A percentile compares a stretch with the other conserved stretches of the same genome.
Conservation (phyloP, 2,113 vertebrate species). For the Sinocyclocheilus anophthalmus region DNA sequence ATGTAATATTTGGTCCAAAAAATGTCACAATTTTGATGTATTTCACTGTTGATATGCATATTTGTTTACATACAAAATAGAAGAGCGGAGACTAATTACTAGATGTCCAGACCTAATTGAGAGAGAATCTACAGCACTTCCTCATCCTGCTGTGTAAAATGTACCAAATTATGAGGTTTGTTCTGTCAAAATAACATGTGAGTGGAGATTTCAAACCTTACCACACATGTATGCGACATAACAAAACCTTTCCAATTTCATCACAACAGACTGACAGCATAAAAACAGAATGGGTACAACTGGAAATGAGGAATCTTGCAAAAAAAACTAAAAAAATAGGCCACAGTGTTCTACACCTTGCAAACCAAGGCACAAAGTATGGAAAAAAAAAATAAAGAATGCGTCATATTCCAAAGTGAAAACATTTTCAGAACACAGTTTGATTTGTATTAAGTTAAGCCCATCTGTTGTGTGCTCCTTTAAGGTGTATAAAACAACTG, state of each 20-base stretch:
- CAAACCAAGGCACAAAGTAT: background rate
- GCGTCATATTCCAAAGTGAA: conserved; percentile 25
- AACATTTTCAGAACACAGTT: conserved; percentile 30
- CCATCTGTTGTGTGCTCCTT: conserved; percentile 8
- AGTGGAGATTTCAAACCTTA: background rate
- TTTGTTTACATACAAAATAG: background rate
- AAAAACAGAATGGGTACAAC: background rate
- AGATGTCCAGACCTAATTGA: background rate
- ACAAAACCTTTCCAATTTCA: background rate
- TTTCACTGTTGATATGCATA: background rate
- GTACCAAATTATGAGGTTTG: background rate
- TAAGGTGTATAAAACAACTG: conserved; percentile 17
- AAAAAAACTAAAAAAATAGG: background rate
- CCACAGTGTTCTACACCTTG: conserved; percentile 6
- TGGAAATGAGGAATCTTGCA: background rate
- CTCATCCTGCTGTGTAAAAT: background rate
- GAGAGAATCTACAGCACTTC: background rate
- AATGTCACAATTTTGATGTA: background rate
- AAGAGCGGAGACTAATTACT: background rate
- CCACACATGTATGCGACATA: background rate
- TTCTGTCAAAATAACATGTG: background rate
- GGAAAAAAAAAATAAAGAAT: background rate
- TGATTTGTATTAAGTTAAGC: conserved; percentile 12
- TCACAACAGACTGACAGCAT: background rate
- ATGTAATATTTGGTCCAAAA: conserved; percentile 16